Evolutionary conservation across 2,113 vertebrate genomes (phyloP).

Genomic region (Neotragus pygmaeus): DNA sequence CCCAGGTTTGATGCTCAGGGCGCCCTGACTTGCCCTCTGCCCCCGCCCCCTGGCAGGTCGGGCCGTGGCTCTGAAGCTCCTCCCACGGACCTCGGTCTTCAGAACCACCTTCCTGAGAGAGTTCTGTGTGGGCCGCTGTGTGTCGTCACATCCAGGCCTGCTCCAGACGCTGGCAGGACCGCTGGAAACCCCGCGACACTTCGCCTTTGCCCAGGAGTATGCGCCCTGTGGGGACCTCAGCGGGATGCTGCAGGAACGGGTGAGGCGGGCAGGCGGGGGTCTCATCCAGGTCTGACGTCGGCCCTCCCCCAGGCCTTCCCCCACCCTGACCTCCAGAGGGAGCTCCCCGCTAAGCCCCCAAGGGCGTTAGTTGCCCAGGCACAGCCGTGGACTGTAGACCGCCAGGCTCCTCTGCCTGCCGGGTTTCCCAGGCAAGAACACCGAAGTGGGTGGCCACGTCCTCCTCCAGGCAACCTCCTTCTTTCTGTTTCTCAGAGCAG

Average conservation of each 20-base stretch:
- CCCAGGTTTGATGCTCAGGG: too few relatives aligned
- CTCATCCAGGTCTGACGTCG: too few relatives aligned
- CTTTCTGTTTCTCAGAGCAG: neutral
- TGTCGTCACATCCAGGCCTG: conserved; percentile 88
- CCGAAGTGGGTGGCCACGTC: neutral
- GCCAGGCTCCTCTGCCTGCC: fast-evolving
- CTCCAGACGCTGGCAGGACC: conserved; percentile 87
- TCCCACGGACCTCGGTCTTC: conserved; percentile 81
- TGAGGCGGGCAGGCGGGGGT: neutral
- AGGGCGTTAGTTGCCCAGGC: neutral
- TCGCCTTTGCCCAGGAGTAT: conserved; percentile 90
- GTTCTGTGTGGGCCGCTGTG: conserved; percentile 90
- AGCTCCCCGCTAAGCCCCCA: neutral
- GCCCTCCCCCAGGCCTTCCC: fast-evolving
- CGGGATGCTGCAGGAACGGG: conserved; percentile 82
- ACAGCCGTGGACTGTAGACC: neutral
- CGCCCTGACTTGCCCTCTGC: fast-evolving
- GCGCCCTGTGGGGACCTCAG: conserved; percentile 91
- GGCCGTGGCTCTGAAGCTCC: conserved; percentile 90
- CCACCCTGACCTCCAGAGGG: neutral
- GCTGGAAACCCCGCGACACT: conserved; percentile 87
- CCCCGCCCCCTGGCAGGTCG: conserved; percentile 78
- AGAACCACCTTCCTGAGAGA: conserved; percentile 88
- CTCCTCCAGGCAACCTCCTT: neutral
- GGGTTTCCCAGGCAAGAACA: neutral